Evolutionary conservation across 1,140 invertebrate species (phyloP), one percentile per base, ranked within the genome.

Genomic region (Zaprionus vittiger): DNA sequence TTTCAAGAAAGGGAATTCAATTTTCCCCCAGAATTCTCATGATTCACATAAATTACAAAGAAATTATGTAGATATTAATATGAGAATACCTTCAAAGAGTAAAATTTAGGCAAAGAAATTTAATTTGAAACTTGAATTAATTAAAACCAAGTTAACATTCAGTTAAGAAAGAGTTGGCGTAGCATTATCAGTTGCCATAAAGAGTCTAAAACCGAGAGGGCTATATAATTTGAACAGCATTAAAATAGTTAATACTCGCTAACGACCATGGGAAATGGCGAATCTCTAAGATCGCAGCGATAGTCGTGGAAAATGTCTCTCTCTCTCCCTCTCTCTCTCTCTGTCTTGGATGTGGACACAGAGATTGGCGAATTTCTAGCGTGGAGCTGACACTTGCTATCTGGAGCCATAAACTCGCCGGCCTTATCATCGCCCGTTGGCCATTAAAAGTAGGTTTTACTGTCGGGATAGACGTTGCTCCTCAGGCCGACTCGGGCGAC

Each of bases 361-460:
- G 59, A 54, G 62, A 54, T 66, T 28, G 54, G 22, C 20, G 11
- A 52, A 14, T 52, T 52, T 24, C 20, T 20, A 22, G 47, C 47
- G 84, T 89, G 84, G 77, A 73, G 44, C 73, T 89, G 84, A 89
- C 84, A 84, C 85, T 89, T 89, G 84, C 76, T 89, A 89, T 89
- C 79, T 89, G 66, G 66, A 90, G 81, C 85, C 81, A 89, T 89
- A 89, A 89, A 89, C 81, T 89, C 65, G 72, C 14, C 20, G 71
- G 81, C 38, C 85, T 90, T 90, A 90, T 90, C 79, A 80, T 80
- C 64, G 71, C 62, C 55, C 55, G 73, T 15, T 26, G 57, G 79
- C 67, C 73, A 80, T 90, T 90, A 90, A 90, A 90, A 77, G 73
- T 72, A 65, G 77, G 79, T 90, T 90, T 90, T 90, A 90, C 70